Evolutionary conservation across 2,113 vertebrate genomes (phyloP).

Genomic region (Tonatia bakeri): DNA sequence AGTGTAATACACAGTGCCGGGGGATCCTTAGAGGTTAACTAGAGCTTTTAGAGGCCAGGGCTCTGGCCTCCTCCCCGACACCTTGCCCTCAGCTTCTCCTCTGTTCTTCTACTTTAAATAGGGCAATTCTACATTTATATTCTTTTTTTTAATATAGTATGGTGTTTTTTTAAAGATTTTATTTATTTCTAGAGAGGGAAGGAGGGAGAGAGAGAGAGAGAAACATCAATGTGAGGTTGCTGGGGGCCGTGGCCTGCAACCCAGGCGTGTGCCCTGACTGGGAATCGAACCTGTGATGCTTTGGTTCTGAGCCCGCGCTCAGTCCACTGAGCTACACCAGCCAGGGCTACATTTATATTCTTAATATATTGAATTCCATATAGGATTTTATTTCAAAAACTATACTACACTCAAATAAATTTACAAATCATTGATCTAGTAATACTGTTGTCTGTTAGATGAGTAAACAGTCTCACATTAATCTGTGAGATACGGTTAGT

Average conservation of each 20-base stretch:
- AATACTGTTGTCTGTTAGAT: background rate
- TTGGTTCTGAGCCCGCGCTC: too few relatives aligned
- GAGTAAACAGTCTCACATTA: background rate
- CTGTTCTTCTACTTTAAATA: background rate
- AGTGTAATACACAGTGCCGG: background rate
- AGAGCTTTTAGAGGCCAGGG: background rate
- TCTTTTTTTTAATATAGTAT: too few relatives aligned
- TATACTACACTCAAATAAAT: background rate
- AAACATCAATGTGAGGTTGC: too few relatives aligned
- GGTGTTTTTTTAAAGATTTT: too few relatives aligned
- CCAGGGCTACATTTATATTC: background rate
- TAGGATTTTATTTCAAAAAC: background rate
- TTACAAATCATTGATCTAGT: background rate
- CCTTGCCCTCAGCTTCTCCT: background rate
- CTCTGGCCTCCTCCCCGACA: background rate
- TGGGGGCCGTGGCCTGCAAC: too few relatives aligned
- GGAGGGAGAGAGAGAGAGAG: too few relatives aligned
- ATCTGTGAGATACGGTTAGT: slow-evolving; percentile 1
- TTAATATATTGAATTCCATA: background rate
- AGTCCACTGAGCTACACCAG: too few relatives aligned
- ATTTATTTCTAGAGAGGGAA: too few relatives aligned
- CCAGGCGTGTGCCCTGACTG: too few relatives aligned
- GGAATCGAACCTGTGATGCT: too few relatives aligned
- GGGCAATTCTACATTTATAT: background rate
- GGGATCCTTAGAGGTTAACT: background rate